These are phyloP conservation scores for Pseudopipra pipra DNA, from an alignment of 2,113 vertebrate genomes.

Conservation along the genomic window DNA sequence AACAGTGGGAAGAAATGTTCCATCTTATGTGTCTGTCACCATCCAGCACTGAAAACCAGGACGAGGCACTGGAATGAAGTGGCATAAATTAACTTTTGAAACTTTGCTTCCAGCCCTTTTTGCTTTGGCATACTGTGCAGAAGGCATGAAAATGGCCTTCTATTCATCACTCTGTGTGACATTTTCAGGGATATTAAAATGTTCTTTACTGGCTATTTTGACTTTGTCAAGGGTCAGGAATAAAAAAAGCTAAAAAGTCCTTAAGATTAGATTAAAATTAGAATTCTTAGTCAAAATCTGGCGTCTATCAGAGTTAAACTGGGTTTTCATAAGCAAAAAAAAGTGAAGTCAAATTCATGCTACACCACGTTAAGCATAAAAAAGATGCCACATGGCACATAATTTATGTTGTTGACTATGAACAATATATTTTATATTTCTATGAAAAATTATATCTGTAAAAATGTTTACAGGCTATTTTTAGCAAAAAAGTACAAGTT, in stretches of 20 bases:
- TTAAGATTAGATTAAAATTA: neutral
- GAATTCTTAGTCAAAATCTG: neutral
- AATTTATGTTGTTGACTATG: neutral
- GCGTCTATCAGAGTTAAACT: neutral
- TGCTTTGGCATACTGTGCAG: neutral
- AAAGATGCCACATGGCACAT: neutral
- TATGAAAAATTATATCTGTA: neutral
- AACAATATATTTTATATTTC: neutral
- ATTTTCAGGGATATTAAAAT: slow-evolving; percentile 10
- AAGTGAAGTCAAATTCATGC: neutral
- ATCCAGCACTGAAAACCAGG: neutral
- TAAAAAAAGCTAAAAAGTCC: neutral
- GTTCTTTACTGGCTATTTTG: neutral
- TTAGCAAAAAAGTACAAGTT: neutral
- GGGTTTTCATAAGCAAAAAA: neutral
- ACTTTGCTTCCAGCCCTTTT: slow-evolving; percentile 14
- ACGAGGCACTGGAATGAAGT: neutral
- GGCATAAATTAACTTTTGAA: slow-evolving; percentile 39
- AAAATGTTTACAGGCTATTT: neutral
- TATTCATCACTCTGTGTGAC: neutral
- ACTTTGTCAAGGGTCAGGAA: neutral
- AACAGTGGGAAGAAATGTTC: neutral
- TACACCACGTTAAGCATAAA: neutral
- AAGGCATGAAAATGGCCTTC: slow-evolving; percentile 14
- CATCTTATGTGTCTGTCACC: neutral